phyloP scores from a whole-genome alignment of 2,113 vertebrate genomes.

The Tonatia bakeri region DNA sequence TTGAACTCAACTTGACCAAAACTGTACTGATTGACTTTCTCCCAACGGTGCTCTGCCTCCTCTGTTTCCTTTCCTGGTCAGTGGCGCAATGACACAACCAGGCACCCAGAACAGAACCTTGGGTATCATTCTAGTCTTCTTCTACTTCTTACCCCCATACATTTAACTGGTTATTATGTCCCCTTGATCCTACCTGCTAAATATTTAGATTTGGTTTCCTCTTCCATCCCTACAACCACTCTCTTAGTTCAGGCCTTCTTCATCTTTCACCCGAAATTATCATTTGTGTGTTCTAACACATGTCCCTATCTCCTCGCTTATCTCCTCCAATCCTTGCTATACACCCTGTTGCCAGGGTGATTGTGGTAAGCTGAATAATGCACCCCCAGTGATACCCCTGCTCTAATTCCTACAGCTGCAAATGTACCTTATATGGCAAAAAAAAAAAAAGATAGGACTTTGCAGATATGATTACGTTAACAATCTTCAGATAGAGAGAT shows the following conservation, averaged over 20 bases:
- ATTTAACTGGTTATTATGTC: not conserved
- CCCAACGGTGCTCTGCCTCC: not conserved
- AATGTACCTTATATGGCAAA: not conserved
- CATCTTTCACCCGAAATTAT: constrained; percentile 7
- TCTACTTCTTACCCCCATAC: not conserved
- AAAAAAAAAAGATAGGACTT: not conserved
- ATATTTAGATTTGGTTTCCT: not conserved
- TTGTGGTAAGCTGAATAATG: not conserved
- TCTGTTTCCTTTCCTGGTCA: not conserved
- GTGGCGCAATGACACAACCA: not conserved
- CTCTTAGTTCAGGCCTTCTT: not conserved
- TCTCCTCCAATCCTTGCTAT: not conserved
- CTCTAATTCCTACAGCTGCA: not conserved
- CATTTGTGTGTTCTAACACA: not conserved
- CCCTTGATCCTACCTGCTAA: not conserved
- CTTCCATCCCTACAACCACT: not conserved
- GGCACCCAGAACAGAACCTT: not conserved
- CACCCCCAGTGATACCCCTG: not conserved
- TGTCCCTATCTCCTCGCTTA: not conserved
- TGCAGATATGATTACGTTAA: not conserved
- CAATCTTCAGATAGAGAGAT: not conserved
- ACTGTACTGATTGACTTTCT: not conserved
- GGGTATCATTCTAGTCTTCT: not conserved
- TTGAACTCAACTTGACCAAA: not conserved
- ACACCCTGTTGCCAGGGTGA: not conserved